Evolutionary conservation across 1,140 invertebrate genomes (phyloP).

Genomic region (Procambarus clarkii): DNA sequence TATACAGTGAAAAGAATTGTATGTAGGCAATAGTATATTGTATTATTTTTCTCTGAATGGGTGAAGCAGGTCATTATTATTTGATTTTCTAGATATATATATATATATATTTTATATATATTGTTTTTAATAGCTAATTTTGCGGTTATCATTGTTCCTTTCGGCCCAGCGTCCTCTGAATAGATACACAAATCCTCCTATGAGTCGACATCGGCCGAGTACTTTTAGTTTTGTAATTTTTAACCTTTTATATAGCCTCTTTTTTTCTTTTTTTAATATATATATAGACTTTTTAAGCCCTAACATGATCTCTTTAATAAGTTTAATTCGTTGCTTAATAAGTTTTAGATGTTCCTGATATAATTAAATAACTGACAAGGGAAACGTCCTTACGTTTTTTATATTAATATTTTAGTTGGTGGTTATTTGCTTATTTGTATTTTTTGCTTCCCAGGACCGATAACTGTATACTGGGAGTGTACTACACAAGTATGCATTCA

Average conservation of each 20-base stretch:
- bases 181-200: neutral
- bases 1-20: constrained; percentile 2
- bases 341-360: neutral
- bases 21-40: neutral
- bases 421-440: no score
- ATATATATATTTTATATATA: no score
- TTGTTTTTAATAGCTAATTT: no score
- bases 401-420: neutral
- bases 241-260: neutral
- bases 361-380: no score
- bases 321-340: neutral
- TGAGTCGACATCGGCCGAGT: constrained; percentile 26
- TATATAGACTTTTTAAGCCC: neutral
- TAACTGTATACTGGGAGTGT: neutral
- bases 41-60: neutral
- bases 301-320: constrained; percentile 33
- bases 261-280: no score
- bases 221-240: constrained; percentile 11
- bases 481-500: neutral
- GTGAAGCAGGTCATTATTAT: constrained; percentile 26
- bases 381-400: no score
- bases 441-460: no score
- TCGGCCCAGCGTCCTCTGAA: neutral
- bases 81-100: no score
- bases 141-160: no score